Evolutionary conservation across 2,113 vertebrate genomes (phyloP).

Genomic region (Procapra przewalskii): DNA sequence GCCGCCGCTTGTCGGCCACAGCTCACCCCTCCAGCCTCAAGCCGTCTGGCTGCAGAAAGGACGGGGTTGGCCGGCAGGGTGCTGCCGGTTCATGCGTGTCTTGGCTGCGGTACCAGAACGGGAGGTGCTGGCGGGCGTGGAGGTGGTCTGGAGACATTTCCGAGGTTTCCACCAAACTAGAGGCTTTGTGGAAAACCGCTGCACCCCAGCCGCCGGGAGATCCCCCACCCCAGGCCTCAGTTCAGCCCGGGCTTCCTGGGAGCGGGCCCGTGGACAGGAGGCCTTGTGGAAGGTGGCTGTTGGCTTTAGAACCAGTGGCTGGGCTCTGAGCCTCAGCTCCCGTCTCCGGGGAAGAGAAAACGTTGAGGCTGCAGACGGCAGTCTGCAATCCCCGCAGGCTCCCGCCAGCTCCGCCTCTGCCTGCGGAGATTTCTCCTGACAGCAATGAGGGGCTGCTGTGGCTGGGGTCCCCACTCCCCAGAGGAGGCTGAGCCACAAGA

Average conservation of each 20-base stretch:
- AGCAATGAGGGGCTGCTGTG: not conserved
- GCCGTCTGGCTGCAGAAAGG: not conserved
- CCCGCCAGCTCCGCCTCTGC: not conserved
- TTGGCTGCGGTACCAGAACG: not conserved
- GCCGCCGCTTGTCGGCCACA: not conserved
- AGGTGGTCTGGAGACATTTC: not conserved
- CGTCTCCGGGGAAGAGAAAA: not conserved
- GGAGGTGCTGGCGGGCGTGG: rapidly evolving
- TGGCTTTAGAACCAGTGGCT: not conserved
- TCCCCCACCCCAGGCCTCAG: not conserved
- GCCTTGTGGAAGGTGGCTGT: not conserved
- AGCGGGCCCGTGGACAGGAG: not conserved
- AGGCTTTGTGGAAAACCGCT: not conserved
- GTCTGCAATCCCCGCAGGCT: not conserved
- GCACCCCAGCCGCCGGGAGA: not conserved
- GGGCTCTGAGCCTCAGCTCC: not conserved
- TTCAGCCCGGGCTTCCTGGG: not conserved
- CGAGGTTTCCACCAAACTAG: not conserved
- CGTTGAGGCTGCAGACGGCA: not conserved
- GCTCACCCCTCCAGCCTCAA: not conserved
- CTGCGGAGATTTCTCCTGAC: not conserved
- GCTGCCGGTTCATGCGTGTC: rapidly evolving
- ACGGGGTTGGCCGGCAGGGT: not conserved
- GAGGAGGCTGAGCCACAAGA: not conserved
- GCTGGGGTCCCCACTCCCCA: not conserved